Evolutionary conservation across 2,888 invertebrate genomes (phyloP), one percentile per base, ranked within the genome.

Genomic region (Horisme vitalbata): DNA sequence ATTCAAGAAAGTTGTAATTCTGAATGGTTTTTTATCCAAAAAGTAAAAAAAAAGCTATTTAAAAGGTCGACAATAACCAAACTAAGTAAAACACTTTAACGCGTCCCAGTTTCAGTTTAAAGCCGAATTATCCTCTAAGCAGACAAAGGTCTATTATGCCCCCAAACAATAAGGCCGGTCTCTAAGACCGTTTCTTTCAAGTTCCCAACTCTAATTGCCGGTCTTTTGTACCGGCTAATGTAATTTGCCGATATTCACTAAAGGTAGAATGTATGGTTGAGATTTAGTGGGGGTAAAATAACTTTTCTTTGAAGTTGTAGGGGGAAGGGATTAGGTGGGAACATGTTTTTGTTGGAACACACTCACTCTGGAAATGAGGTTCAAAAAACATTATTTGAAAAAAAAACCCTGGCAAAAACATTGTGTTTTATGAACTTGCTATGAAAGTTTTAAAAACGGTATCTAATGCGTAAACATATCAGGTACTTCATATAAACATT

Each of bases 191-290:
- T 70, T 74, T 76, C 75, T 78, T 75, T 75, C 68, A 70, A 67
- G 63, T 70, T 61, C 50, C 64, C 59, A 56, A 55, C 64, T 63
- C 65, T 75, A 75, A 76, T 76, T 75, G 76, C 69, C 55, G 46
- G 45, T 59, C 62, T 60, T 71, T 70, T 69, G 63, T 63, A 41
- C 34, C 8, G 12, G 31, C 44, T 49, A 49, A 49, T 49, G 44
- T 44, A 35, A 49, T 49, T 49, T 28, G 44, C 26, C 30, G 35
- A 49, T 44, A 38, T 37, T 48, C 30, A 34, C 31, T 28, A 20
- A 27, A 11, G 30, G 6, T 27, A 6, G 27, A 12, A 12, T 27
- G 11, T 6, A 1, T 4, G 27, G 2, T 11, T 27, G 27, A 18
- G 27, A n/a, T n/a, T n/a, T n/a, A n/a, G 26, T 26, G 26, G 9